Conservation (phyloP, 2,113 vertebrate species). For the Ailuropoda melanoleuca region DNA sequence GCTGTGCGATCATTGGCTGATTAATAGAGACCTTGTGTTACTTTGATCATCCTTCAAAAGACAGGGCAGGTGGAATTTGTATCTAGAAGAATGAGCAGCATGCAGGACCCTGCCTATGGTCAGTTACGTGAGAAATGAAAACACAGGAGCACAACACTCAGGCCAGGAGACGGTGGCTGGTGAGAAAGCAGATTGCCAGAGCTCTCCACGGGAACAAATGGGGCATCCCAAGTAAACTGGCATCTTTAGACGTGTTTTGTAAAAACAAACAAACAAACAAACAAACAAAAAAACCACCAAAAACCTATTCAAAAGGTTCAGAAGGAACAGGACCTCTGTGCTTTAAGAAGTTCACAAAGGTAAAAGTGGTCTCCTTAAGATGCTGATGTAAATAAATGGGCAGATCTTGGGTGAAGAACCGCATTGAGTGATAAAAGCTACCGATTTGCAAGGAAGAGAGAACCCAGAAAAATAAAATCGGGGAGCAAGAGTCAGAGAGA, state of each 20-base stretch:
- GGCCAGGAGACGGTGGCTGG: fast-evolving
- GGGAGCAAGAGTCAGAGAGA: background rate
- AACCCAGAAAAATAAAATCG: background rate
- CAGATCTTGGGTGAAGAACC: background rate
- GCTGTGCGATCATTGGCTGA: conserved; percentile 38
- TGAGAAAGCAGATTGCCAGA: background rate
- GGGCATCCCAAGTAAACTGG: background rate
- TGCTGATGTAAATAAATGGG: background rate
- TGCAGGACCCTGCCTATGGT: background rate
- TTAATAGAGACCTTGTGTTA: conserved; percentile 51
- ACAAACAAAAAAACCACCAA: background rate
- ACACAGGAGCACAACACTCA: background rate
- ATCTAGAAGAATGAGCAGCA: background rate
- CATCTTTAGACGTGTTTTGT: background rate
- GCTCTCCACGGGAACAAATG: background rate
- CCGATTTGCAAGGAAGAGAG: background rate
- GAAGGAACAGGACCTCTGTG: background rate
- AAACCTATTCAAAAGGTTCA: background rate
- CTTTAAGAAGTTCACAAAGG: background rate
- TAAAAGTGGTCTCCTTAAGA: background rate
- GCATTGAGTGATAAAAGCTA: background rate
- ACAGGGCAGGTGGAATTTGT: background rate
- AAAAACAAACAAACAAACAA: background rate
- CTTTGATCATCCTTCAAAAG: conserved; percentile 32
- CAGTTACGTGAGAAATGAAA: background rate